Evolutionary conservation across 2,888 invertebrate genomes (phyloP), one percentile per base, ranked within the genome.

Genomic region (Euzophera pinguis): DNA sequence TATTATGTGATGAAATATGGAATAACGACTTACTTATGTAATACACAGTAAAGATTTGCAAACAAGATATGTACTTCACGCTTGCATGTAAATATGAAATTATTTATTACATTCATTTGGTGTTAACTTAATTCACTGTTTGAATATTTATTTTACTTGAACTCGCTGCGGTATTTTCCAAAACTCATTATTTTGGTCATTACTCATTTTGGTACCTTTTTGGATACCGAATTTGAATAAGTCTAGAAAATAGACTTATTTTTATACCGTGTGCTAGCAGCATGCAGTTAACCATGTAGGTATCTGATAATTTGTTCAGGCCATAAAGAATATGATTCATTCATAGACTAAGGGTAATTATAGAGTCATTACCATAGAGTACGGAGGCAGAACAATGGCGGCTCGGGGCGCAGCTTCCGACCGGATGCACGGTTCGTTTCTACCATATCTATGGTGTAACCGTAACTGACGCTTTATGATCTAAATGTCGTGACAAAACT

Each of bases 361-460:
- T 9, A 41, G 41, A 43, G 32, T 52, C 27, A 52, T 52, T 49
- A 52, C 45, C 35, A 17, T 41, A 48, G 35, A 49, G 37, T 27
- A 16, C 16, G 29, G 57, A 57, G 60, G 56, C 50, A 39, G 63
- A 71, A 77, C 77, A 76, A 76, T 75, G 55, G 45, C 32, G 32
- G 65, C 41, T 52, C 53, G 63, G 65, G 76, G 74, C 61, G 68
- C 75, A 74, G 73, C 77, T 65, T 76, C 72, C 70, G 57, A 61
- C 57, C 66, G 62, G 60, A 66, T 61, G 62, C 54, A 53, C 57
- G 34, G 51, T 45, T 45, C 49, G 37, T 13, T n/a, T n/a, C n/a
- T n/a, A n/a, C n/a, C n/a, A n/a, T n/a, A 38, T 12, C 34, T 9
- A 16, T 32, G 45, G 32, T 45, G 32, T 45, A 45, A 17, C 27